Evolutionary conservation across 2,797 vertebrate species (phyloP).

Genomic region (Sparus aurata): DNA sequence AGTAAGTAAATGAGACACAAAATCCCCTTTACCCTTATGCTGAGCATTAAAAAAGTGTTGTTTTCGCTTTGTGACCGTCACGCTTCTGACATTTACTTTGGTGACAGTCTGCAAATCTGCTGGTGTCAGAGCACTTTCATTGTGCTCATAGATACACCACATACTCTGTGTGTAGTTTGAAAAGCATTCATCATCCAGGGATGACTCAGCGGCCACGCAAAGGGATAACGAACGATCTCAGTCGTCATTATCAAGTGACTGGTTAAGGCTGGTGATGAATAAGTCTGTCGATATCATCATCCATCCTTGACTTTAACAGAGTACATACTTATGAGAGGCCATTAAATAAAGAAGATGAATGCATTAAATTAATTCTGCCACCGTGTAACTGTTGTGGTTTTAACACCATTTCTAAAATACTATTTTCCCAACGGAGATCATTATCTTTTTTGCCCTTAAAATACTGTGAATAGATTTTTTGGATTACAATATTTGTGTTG

Average conservation of each 20-base stretch:
- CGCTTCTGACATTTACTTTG: conserved; percentile 35
- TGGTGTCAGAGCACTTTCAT: conserved; percentile 38
- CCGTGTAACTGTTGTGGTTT: background rate
- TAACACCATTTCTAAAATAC: conserved; percentile 6
- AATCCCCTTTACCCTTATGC: conserved; percentile 20
- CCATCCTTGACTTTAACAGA: conserved; percentile 40
- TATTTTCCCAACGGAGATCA: conserved; percentile 34
- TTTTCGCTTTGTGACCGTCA: conserved; percentile 12
- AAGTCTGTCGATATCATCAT: conserved; percentile 39
- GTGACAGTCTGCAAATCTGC: conserved; percentile 31
- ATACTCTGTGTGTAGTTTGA: conserved; percentile 28
- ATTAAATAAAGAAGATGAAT: conserved; percentile 42
- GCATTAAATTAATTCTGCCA: conserved; percentile 18
- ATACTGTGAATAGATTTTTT: background rate
- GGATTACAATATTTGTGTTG: conserved; percentile 15
- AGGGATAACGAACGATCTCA: conserved; percentile 29
- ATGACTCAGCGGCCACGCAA: conserved; percentile 42
- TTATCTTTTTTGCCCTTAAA: conserved; percentile 29
- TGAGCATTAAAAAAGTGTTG: conserved; percentile 29
- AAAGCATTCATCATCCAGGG: conserved; percentile 53
- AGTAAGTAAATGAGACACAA: conserved; percentile 9
- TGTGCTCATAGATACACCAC: conserved; percentile 19
- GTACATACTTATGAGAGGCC: conserved; percentile 33
- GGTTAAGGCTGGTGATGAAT: conserved; percentile 32
- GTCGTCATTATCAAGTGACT: conserved; percentile 47